Evolutionary conservation across 1,140 invertebrate genomes (phyloP).

Genomic region (Ceratosolen fusciceps): DNA sequence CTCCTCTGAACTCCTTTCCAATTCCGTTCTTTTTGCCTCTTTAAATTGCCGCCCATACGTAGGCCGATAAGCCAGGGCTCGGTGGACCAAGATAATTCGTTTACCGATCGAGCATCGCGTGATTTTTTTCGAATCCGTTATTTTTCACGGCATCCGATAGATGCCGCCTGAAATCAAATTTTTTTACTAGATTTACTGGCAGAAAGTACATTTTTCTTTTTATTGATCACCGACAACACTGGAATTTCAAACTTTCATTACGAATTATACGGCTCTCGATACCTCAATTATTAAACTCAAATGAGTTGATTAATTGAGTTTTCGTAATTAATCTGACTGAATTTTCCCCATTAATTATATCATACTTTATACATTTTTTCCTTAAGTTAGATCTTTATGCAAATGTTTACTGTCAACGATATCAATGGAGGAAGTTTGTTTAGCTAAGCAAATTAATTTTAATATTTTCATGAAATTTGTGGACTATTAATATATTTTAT

Average conservation of each 20-base stretch:
- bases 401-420: too few species aligned
- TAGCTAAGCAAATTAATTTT: too few species aligned
- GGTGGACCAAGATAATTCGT: neutral
- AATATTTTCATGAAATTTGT: too few species aligned
- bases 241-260: neutral
- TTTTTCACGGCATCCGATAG: neutral
- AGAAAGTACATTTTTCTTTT: slow-evolving; percentile 11
- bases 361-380: too few species aligned
- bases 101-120: neutral
- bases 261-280: neutral
- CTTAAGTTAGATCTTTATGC: too few species aligned
- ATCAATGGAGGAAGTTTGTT: too few species aligned
- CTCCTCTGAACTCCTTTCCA: slow-evolving; percentile 55
- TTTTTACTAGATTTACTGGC: neutral
- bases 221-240: neutral
- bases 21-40: slow-evolving; percentile 26
- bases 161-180: neutral
- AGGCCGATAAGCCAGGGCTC: slow-evolving; percentile 11
- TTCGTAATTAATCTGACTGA: too few species aligned
- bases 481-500: too few species aligned
- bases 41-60: slow-evolving; percentile 44
- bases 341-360: too few species aligned
- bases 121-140: too few species aligned
- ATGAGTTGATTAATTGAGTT: too few species aligned
- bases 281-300: neutral